A percentile compares a stretch with the other conserved stretches of the same genome.
These are phyloP conservation scores for Paralichthys olivaceus DNA, from an alignment of 2,113 vertebrate species.

Conservation along the genomic window DNA sequence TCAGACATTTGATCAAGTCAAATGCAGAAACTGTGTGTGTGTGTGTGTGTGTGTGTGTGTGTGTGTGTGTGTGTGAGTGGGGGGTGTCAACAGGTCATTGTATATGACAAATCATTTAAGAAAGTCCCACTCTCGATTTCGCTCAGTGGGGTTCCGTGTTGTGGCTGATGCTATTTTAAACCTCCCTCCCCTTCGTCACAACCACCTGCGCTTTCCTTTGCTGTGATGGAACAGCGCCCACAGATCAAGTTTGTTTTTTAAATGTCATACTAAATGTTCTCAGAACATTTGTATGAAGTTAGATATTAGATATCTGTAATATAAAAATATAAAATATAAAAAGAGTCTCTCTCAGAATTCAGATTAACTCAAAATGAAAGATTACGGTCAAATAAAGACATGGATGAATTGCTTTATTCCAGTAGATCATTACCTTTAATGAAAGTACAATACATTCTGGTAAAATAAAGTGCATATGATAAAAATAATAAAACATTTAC, in stretches of 20 bases:
- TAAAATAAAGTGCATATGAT: slow-evolving; percentile 47
- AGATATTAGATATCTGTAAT: too few species aligned
- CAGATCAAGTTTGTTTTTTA: not conserved
- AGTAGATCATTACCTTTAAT: slow-evolving; percentile 12
- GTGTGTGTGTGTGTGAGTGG: slow-evolving; percentile 12
- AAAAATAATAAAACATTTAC: slow-evolving; percentile 14
- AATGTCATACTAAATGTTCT: too few species aligned
- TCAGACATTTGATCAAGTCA: not conserved
- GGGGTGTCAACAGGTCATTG: not conserved
- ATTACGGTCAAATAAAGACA: not conserved
- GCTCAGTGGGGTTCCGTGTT: slow-evolving; percentile 5
- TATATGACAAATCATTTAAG: slow-evolving; percentile 23
- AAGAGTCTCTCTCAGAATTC: too few species aligned
- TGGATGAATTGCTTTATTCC: slow-evolving; percentile 47
- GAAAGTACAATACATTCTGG: slow-evolving; percentile 27
- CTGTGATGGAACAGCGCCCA: slow-evolving; percentile 29
- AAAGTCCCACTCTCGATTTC: slow-evolving; percentile 53
- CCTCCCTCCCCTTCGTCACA: slow-evolving; percentile 8
- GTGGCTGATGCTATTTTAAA: not conserved
- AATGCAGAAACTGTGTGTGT: not conserved
- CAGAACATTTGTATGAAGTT: too few species aligned
- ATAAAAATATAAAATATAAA: too few species aligned
- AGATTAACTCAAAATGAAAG: not conserved
- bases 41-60: not conserved
- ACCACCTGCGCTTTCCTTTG: slow-evolving; percentile 48